Percentiles rank a stretch among this genome's conserved stretches.
Evolutionary conservation across 2,797 vertebrate species (phyloP).

Genomic region (Percopsis omiscomaycus): DNA sequence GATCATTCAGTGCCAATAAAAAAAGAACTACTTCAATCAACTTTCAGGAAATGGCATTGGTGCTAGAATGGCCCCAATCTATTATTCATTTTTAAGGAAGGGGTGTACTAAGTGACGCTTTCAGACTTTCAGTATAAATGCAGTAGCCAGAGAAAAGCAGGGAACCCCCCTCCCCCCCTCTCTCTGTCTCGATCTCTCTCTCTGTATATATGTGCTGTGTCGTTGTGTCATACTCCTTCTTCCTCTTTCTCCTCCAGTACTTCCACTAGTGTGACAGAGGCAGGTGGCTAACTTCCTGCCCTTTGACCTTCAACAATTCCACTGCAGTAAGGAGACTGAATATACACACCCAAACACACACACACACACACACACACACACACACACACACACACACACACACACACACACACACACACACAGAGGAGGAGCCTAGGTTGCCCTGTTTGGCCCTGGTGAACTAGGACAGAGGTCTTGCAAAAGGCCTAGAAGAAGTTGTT

Average conservation of each 20-base stretch:
- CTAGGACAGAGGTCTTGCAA: slow-evolving; percentile 75
- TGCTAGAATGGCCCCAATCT: slow-evolving; percentile 10
- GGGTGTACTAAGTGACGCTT: neutral
- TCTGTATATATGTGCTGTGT: slow-evolving; percentile 26
- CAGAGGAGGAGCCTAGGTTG: slow-evolving; percentile 76
- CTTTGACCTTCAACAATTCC: slow-evolving; percentile 76
- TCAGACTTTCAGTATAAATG: slow-evolving; percentile 19
- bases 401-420: slow-evolving; percentile 25
- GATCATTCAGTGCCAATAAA: slow-evolving; percentile 4
- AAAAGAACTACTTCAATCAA: neutral
- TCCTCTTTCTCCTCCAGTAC: slow-evolving; percentile 54
- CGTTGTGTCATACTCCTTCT: neutral
- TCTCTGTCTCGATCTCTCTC: slow-evolving; percentile 14
- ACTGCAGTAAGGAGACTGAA: slow-evolving; percentile 60
- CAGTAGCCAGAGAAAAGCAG: slow-evolving; percentile 20
- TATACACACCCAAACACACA: slow-evolving; percentile 13
- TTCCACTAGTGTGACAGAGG: slow-evolving; percentile 73
- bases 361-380: slow-evolving; percentile 40
- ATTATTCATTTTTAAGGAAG: slow-evolving; percentile 12
- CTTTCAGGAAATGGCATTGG: neutral
- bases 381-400: slow-evolving; percentile 32
- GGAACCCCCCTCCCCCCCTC: neutral
- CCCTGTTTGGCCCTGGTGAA: slow-evolving; percentile 64
- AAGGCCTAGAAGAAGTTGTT: slow-evolving; percentile 65
- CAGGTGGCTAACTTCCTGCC: slow-evolving; percentile 80